phyloP scores from a whole-genome alignment of 2,888 invertebrate genomes.

The Chorisops tibialis region DNA sequence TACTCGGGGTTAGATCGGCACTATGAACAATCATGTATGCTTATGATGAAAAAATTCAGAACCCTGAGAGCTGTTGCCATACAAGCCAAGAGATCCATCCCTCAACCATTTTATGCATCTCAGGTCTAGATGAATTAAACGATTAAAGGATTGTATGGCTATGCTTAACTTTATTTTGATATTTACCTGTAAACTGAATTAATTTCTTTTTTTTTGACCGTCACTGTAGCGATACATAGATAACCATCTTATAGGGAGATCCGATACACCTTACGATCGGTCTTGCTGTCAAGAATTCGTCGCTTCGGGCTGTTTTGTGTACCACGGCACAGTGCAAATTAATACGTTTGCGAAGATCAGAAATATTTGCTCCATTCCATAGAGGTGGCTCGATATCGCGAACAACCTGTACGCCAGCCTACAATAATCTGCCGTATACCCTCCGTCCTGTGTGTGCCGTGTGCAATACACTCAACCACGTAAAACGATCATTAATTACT shows the following conservation, averaged over 20 bases:
- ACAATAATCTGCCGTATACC: constrained; percentile 8
- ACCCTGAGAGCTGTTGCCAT: no score
- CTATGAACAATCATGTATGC: no score
- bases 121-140: no score
- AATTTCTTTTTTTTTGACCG: no score
- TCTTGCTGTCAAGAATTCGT: constrained; percentile 18
- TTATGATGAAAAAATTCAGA: no score
- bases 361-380: constrained; percentile 1
- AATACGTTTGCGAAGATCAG: constrained; percentile 20
- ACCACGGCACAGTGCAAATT: constrained; percentile 18
- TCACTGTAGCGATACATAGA: constrained; percentile 10
- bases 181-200: no score
- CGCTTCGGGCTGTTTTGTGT: constrained; percentile 5
- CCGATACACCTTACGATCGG: constrained; percentile 26
- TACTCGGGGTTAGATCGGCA: no score
- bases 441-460: not conserved
- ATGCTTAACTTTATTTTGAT: no score
- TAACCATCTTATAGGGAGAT: constrained; percentile 28
- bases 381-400: not conserved
- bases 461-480: constrained; percentile 27
- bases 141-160: no score
- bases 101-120: no score
- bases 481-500: constrained; percentile 39
- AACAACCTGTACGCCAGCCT: constrained; percentile 1
- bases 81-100: no score